Evolutionary conservation across 2,888 invertebrate genomes (phyloP), one percentile per base, ranked within the genome.

Genomic region (Glomeris marginata): DNA sequence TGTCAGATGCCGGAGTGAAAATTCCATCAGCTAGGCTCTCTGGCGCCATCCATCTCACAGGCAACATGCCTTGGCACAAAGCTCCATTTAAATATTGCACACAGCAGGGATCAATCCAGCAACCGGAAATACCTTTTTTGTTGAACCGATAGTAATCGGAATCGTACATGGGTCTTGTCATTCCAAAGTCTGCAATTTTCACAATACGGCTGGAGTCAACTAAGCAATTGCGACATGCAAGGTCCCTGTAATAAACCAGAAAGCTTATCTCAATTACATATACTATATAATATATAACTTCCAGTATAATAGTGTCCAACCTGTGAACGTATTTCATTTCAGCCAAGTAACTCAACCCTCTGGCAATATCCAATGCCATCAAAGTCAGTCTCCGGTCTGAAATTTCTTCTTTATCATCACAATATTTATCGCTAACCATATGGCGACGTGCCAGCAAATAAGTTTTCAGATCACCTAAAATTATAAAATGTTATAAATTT

Each of bases 11-110:
- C 18, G 84, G 77, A 1, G 86, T 84, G 66, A 88, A 91, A 49
- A 85, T 74, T 11, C 90, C 90, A 21, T 82, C 72, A 2, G 76
- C 78, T 15, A 91, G 69, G 58, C 84, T 82, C 69, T 91, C 91
- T 0, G 90, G 90, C 1, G 90, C 80, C 90, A 91, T 90, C 90
- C 91, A 91, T 54, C 88, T 74, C 8, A 90, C 86, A 0, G 88
- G 88, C 57, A 88, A 68, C 80, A 85, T 81, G 21, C 75, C 76
- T 76, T 57, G 49, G 20, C 38, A 35, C 15, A 28, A 21, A 1
- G 35, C 22, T 11, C 1, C 11, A 44, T 13, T 44, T 53, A 8
- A 49, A 50, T n/a, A 18, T 47, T 46, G 41, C 10, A 15, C 10
- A 11, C 10, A 41, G 10, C 41, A 11, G 10, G 10, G 10, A 15